Evolutionary conservation across 37 sponge, comb jelly and placozoan genomes (phyloP).

Genomic region (Halisarca cf. caerulea): DNA sequence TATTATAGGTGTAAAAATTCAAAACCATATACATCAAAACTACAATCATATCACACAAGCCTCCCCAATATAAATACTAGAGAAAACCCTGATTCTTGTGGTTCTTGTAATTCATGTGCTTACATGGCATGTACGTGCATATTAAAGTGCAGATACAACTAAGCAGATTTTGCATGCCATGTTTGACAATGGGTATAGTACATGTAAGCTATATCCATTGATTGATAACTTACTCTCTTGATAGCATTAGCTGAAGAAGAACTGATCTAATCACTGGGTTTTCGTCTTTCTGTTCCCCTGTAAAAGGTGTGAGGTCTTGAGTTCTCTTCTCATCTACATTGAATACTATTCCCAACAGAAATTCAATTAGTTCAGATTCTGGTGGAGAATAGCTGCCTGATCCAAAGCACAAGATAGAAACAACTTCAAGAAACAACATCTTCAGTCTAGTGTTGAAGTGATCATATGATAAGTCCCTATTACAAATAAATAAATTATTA

Average conservation of each 20-base stretch:
- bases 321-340: constrained; percentile 35
- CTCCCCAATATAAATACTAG: too few relatives aligned
- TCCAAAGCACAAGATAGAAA: constrained; percentile 72
- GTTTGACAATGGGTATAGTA: neutral
- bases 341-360: constrained; percentile 52
- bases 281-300: constrained; percentile 28
- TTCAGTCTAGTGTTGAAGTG: too few relatives aligned
- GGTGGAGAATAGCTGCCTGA: constrained; percentile 33
- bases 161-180: too few relatives aligned
- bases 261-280: constrained; percentile 58
- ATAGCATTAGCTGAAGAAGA: constrained; percentile 58
- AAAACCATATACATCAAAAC: too few relatives aligned
- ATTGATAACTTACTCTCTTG: constrained; percentile 38
- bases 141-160: too few relatives aligned
- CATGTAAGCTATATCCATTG: neutral
- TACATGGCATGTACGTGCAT: too few relatives aligned
- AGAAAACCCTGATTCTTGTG: too few relatives aligned
- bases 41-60: too few relatives aligned
- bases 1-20: too few relatives aligned
- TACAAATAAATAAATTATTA: too few relatives aligned
- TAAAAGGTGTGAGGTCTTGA: constrained; percentile 48
- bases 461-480: too few relatives aligned
- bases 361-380: constrained; percentile 46
- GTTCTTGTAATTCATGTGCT: too few relatives aligned
- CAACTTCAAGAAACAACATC: constrained; percentile 56